A percentile compares a stretch with the other conserved stretches of the same genome.
Evolutionary conservation across 1,140 invertebrate genomes (phyloP).

Genomic region (Neodiprion virginianus): DNA sequence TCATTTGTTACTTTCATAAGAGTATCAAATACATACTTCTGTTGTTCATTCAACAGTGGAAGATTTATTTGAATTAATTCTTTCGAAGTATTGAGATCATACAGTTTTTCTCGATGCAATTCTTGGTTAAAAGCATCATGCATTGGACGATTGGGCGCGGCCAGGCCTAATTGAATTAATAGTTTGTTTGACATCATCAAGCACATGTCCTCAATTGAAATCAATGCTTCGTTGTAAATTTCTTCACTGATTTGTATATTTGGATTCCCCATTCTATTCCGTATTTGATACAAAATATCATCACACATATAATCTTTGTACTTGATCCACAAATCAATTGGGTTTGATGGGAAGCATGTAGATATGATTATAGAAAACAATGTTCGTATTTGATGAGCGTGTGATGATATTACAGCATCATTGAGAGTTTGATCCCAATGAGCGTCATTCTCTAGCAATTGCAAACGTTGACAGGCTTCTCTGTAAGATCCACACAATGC

Average conservation of each 20-base stretch:
- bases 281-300: conserved; percentile 17
- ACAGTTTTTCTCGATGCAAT: conserved; percentile 48
- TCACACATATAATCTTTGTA: conserved; percentile 50
- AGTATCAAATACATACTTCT: conserved; percentile 47
- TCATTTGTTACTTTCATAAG: conserved; percentile 48
- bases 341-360: conserved; percentile 49
- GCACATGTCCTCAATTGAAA: conserved; percentile 50
- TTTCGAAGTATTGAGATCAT: conserved; percentile 37
- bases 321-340: conserved; percentile 46
- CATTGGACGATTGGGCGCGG: conserved; percentile 47
- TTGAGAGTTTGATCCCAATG: conserved; percentile 51
- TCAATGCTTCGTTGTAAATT: conserved; percentile 53
- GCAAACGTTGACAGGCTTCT: conserved; percentile 49
- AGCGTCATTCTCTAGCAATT: conserved; percentile 50
- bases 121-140: conserved; percentile 45
- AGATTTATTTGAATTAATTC: conserved; percentile 45
- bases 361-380: conserved; percentile 53
- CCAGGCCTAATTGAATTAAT: conserved; percentile 51
- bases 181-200: conserved; percentile 39
- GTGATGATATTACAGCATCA: conserved; percentile 45
- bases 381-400: conserved; percentile 49
- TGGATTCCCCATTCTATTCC: neutral
- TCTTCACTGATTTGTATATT: conserved; percentile 30
- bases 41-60: conserved; percentile 45
- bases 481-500: conserved; percentile 46